Evolutionary conservation across 2,888 invertebrate genomes (phyloP).

Genomic region (Athalia circularis): DNA sequence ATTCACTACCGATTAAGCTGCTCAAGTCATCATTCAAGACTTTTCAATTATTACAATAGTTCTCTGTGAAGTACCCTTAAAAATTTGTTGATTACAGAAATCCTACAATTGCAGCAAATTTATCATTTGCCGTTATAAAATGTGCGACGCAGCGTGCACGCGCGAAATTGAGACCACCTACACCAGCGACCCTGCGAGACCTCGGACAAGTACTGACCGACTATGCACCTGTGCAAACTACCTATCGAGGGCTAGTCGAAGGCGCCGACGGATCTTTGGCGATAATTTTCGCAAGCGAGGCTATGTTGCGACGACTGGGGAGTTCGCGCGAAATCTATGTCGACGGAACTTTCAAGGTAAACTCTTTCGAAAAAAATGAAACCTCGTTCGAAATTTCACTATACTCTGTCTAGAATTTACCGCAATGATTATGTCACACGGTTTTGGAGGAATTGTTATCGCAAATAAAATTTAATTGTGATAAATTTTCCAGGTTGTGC

Average conservation of each 20-base stretch:
- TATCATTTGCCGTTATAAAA: background rate
- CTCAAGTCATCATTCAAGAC: background rate
- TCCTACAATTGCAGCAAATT: background rate
- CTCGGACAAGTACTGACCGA: constrained; percentile 10
- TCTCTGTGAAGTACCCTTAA: background rate
- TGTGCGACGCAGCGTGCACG: background rate
- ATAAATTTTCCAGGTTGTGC: no score
- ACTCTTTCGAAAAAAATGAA: no score
- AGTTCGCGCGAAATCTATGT: constrained; percentile 13
- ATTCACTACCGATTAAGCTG: background rate
- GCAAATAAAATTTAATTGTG: no score
- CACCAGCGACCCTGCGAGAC: constrained; percentile 3
- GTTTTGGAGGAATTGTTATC: no score
- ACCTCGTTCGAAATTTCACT: no score
- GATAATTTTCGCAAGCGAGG: constrained; percentile 45
- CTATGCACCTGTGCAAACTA: constrained; percentile 25
- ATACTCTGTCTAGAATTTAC: background rate
- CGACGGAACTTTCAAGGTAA: constrained; percentile 50
- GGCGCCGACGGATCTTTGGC: constrained; percentile 41
- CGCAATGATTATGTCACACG: no score
- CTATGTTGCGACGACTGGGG: constrained; percentile 27
- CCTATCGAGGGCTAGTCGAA: constrained; percentile 45
- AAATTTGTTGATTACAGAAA: constrained; percentile 5
- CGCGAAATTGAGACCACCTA: background rate
- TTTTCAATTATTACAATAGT: background rate